These are phyloP conservation scores for Melierax canorus DNA, from an alignment of 2,113 vertebrate species.

Conservation along the genomic window DNA sequence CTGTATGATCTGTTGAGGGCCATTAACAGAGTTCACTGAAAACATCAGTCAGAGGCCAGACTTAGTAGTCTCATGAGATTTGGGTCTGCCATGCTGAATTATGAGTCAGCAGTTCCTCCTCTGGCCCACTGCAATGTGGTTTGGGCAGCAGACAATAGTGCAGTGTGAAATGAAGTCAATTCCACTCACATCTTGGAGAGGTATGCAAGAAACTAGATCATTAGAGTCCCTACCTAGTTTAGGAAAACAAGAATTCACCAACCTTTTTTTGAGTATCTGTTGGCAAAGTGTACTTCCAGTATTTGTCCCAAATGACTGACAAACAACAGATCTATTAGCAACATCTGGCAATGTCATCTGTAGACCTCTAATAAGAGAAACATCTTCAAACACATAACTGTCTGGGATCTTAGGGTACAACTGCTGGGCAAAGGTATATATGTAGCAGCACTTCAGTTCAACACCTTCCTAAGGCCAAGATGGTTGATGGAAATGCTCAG, in stretches of 20 bases:
- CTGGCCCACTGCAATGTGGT: neutral
- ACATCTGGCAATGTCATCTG: neutral
- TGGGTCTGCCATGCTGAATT: slow-evolving; percentile 5
- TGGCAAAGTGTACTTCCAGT: neutral
- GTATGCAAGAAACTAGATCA: neutral
- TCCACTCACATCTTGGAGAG: neutral
- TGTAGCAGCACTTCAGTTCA: neutral
- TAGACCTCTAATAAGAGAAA: neutral
- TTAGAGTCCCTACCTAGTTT: neutral
- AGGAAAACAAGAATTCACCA: neutral
- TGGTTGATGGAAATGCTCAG: neutral
- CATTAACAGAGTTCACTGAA: neutral
- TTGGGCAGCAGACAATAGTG: neutral
- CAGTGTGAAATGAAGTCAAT: neutral
- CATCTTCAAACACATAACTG: neutral
- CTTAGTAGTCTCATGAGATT: neutral
- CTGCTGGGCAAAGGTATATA: neutral
- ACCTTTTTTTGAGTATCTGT: neutral
- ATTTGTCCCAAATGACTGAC: neutral
- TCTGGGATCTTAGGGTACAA: neutral
- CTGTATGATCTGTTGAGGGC: neutral
- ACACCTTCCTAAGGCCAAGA: neutral
- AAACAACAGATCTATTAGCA: neutral
- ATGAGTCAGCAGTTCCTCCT: neutral
- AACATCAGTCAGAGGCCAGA: neutral